Evolutionary conservation across 2,113 vertebrate genomes (phyloP).

Genomic region (Rynchops niger): DNA sequence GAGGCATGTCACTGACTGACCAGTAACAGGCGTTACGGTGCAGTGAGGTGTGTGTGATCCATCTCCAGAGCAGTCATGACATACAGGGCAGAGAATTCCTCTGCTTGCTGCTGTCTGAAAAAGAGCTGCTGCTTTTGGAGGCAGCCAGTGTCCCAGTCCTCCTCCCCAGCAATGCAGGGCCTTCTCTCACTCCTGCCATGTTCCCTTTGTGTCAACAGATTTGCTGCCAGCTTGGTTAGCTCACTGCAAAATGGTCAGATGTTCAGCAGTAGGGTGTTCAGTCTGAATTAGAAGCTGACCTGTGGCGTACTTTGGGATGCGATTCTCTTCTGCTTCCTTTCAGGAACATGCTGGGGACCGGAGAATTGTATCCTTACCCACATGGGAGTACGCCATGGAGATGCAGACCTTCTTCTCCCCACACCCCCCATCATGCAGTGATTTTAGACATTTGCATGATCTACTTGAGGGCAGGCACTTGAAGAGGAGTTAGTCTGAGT

Average conservation of each 20-base stretch:
- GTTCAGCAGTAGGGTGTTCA: neutral
- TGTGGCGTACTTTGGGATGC: neutral
- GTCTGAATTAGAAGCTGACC: neutral
- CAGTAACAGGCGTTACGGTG: accelerated
- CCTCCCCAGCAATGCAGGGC: neutral
- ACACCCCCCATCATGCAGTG: accelerated
- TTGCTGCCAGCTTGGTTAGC: neutral
- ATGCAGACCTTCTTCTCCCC: neutral
- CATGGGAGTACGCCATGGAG: accelerated
- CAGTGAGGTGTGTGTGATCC: too few relatives aligned
- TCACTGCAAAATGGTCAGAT: neutral
- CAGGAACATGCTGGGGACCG: neutral
- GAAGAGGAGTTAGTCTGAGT: neutral
- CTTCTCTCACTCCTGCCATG: neutral
- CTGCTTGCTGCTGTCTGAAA: neutral
- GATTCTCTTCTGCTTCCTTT: neutral
- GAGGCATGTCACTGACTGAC: accelerated
- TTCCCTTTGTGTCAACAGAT: neutral
- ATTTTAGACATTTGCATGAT: neutral
- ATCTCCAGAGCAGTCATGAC: neutral
- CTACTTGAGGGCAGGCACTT: neutral
- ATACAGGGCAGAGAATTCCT: neutral
- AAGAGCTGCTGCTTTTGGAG: accelerated
- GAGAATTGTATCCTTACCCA: neutral
- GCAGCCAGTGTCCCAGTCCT: neutral